phyloP scores from a whole-genome alignment of 2,888 invertebrate genomes.

The Conops quadrifasciatus region DNA sequence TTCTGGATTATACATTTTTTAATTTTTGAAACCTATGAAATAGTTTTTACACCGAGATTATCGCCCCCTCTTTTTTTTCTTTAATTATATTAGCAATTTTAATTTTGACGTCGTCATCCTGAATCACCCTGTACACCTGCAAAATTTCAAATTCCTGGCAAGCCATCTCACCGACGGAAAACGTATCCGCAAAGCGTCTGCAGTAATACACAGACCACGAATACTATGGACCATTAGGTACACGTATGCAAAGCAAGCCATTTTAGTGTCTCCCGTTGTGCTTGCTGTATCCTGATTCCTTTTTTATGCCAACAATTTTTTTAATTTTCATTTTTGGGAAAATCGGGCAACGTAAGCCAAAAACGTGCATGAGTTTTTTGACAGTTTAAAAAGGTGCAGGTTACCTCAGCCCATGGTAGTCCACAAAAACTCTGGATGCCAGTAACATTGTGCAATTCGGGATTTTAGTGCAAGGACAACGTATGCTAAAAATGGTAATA shows the following conservation, averaged over 20 bases:
- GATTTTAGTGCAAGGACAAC: slow-evolving; percentile 35
- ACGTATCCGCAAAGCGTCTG: slow-evolving; percentile 34
- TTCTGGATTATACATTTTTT: too few relatives aligned
- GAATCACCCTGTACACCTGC: slow-evolving; percentile 1
- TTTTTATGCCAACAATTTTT: neutral
- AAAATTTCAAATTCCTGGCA: slow-evolving; percentile 32
- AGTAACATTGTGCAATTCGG: neutral
- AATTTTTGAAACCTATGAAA: too few relatives aligned
- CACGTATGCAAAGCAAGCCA: slow-evolving; percentile 31
- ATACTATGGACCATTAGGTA: slow-evolving; percentile 23
- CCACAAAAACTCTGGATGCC: too few relatives aligned
- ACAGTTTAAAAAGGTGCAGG: too few relatives aligned
- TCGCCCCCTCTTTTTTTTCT: too few relatives aligned
- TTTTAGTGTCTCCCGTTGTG: neutral
- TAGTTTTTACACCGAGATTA: too few relatives aligned
- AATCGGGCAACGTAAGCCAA: slow-evolving; percentile 29
- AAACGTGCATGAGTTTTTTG: too few relatives aligned
- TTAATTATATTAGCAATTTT: too few relatives aligned
- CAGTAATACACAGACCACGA: slow-evolving; percentile 28
- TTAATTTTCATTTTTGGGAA: slow-evolving; percentile 6
- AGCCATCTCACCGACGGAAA: slow-evolving; percentile 11
- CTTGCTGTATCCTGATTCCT: neutral
- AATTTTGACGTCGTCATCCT: too few relatives aligned
- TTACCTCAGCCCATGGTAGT: neutral
- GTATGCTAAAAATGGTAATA: slow-evolving; percentile 32